These are phyloP conservation scores for Smittia aterrima DNA, from an alignment of 2,888 invertebrate species.

Conservation along the genomic window DNA sequence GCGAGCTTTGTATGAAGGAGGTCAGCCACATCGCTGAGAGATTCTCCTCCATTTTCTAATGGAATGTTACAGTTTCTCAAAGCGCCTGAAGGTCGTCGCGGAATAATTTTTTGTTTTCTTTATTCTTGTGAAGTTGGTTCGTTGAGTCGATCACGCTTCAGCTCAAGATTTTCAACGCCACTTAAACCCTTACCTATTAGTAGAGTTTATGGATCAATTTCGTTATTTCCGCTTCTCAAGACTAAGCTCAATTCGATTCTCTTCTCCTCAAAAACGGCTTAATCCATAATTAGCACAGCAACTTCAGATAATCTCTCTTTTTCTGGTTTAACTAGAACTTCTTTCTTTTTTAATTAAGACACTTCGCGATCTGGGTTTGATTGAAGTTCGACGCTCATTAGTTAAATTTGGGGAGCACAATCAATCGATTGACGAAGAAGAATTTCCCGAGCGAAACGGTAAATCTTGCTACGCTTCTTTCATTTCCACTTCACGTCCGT, in stretches of 20 bases:
- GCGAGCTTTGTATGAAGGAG: too few relatives aligned
- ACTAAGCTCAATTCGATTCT: neutral
- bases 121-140: neutral
- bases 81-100: neutral
- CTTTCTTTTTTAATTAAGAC: neutral
- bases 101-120: neutral
- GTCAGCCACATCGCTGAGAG: too few relatives aligned
- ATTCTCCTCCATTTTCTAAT: neutral
- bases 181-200: neutral
- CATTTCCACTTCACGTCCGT: neutral
- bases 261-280: neutral
- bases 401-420: neutral
- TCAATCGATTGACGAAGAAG: neutral
- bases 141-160: neutral
- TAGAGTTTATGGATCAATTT: neutral
- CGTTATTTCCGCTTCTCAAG: neutral
- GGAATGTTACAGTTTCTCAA: slow-evolving; percentile 22
- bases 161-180: neutral
- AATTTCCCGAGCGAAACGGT: neutral
- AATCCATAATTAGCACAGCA: slow-evolving; percentile 19
- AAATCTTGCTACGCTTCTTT: neutral
- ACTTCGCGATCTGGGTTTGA: neutral
- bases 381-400: neutral
- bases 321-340: neutral
- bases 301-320: neutral